Evolutionary conservation across 2,888 invertebrate species (phyloP), one percentile per base, ranked within the genome.

Genomic region (Homarus gammarus): DNA sequence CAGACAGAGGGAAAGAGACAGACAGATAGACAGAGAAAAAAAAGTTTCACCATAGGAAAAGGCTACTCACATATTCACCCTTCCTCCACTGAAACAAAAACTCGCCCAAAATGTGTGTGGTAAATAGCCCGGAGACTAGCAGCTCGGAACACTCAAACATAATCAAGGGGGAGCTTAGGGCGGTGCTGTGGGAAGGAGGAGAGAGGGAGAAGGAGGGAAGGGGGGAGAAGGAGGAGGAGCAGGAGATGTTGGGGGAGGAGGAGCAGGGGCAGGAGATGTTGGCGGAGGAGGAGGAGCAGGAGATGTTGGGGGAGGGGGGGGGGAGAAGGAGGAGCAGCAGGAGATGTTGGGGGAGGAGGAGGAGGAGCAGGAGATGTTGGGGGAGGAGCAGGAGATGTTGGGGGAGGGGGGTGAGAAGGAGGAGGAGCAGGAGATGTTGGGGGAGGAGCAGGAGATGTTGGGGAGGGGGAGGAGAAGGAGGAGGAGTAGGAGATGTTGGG

Each of bases 161-260:
- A 75, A 81, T 81, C 72, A 87, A 75, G 68, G 72, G 79, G 40
- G 72, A 81, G 81, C 79, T 72, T 12, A 18, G 40, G 81, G 75
- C 72, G 81, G 15, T 15, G 73, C 12, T n/a, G 27, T 27, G 44
- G 44, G 31, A 12, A 68, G 38, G 82, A n/a, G 70, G 33, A 12
- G 44, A 70, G 18, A 15, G 64, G 33, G 1, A 44, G 49, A n/a
- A 15, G 33, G 38, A 6, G 15, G 33, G 38, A 31, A 22, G 61
- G 49, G 38, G 38, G 33, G 5, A 38, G 36, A 38, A 49, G 33
- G 38, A 56, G 18, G 22, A 49, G 33, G 1, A 44, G 49, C 27
- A 15, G 33, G 38, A 6, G 15, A 27, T n/a, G 40, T 22, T 38
- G 49, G 38, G 38, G 33, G 5, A 38, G 36, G 38, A 49, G 33